These are phyloP conservation scores for Cacoxenus indagator DNA, from an alignment of 2,888 invertebrate genomes.

Conservation along the genomic window DNA sequence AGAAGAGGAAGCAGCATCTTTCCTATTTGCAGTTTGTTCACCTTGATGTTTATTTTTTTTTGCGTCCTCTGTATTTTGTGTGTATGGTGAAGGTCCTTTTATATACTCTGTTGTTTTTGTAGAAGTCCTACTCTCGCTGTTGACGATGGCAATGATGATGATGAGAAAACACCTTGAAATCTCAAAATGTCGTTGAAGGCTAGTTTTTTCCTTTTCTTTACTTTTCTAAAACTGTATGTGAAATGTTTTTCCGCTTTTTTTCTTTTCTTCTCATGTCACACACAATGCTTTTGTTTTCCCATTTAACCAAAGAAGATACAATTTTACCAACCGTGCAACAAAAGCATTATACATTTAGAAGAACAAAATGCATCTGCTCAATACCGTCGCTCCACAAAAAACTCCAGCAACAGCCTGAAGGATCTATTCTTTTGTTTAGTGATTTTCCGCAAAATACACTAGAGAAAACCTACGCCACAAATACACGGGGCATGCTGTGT, in stretches of 20 bases:
- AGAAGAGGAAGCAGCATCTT: neutral
- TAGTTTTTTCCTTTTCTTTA: slow-evolving; percentile 46
- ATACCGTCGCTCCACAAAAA: neutral
- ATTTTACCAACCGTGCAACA: slow-evolving; percentile 7
- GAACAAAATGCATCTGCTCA: slow-evolving; percentile 48
- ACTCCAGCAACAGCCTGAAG: slow-evolving; percentile 5
- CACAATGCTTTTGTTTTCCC: slow-evolving; percentile 17
- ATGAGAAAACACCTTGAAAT: slow-evolving; percentile 45
- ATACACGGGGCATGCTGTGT: neutral
- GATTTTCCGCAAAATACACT: slow-evolving; percentile 44
- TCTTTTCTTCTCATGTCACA: neutral
- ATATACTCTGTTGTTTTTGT: neutral
- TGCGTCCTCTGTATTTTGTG: neutral
- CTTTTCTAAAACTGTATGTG: slow-evolving; percentile 36
- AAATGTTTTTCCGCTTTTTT: slow-evolving; percentile 7
- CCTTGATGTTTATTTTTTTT: slow-evolving; percentile 49
- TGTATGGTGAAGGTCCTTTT: neutral
- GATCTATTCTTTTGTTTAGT: slow-evolving; percentile 51
- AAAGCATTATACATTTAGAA: neutral
- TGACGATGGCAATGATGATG: slow-evolving; percentile 1
- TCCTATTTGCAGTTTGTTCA: slow-evolving; percentile 55
- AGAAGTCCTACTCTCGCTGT: slow-evolving; percentile 10
- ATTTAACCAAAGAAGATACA: slow-evolving; percentile 4
- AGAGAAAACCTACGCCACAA: neutral
- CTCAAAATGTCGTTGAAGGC: slow-evolving; percentile 36